These are phyloP conservation scores for Catocala sponsa DNA, from an alignment of 2,888 invertebrate genomes.

Conservation along the genomic window DNA sequence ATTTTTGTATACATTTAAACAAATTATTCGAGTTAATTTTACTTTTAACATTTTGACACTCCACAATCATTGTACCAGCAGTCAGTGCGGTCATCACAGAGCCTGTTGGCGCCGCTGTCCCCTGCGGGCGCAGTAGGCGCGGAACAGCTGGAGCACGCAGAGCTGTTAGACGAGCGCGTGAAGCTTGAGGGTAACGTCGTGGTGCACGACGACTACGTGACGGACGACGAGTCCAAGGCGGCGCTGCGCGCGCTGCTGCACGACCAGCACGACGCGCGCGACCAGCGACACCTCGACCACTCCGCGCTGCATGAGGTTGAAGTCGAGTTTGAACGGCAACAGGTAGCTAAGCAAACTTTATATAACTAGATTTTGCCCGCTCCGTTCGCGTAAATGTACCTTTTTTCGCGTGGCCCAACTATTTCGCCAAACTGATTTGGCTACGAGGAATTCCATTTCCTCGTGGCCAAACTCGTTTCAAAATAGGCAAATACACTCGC, in stretches of 20 bases:
- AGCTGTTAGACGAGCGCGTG: constrained; percentile 6
- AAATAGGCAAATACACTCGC: too few relatives aligned
- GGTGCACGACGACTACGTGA: constrained; percentile 8
- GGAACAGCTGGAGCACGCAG: constrained; percentile 10
- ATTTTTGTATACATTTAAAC: too few relatives aligned
- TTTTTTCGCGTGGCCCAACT: too few relatives aligned
- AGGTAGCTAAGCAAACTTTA: constrained; percentile 17
- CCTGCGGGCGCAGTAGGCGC: too few relatives aligned
- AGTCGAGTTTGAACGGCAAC: constrained; percentile 34
- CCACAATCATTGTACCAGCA: constrained; percentile 35
- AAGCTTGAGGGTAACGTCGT: constrained; percentile 9
- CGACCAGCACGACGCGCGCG: constrained; percentile 43
- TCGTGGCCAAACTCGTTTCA: too few relatives aligned
- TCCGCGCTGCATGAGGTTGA: constrained; percentile 48
- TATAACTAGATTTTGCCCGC: neutral
- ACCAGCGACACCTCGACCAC: constrained; percentile 47
- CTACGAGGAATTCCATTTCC: too few relatives aligned
- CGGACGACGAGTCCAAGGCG: constrained; percentile 36
- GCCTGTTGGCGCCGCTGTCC: constrained; percentile 73
- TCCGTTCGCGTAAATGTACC: too few relatives aligned
- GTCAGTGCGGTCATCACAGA: constrained; percentile 67
- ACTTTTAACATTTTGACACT: too few relatives aligned
- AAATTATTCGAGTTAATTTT: too few relatives aligned
- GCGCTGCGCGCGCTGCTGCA: constrained; percentile 56
- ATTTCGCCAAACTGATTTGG: too few relatives aligned